Conservation (phyloP, 2,797 vertebrate genomes). For the Australoheros facetus region DNA sequence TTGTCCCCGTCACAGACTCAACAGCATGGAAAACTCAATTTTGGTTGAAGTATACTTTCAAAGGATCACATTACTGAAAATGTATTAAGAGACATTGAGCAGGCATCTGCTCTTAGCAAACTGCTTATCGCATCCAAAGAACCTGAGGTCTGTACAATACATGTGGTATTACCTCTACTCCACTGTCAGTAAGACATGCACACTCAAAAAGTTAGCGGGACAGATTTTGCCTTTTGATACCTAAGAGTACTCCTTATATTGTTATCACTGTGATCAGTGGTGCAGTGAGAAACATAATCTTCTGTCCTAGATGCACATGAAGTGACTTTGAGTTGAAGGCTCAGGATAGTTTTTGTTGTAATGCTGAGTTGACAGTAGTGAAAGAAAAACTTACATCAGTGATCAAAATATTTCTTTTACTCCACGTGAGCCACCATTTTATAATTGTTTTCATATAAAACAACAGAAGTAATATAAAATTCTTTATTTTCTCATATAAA, state of each 20-base stretch:
- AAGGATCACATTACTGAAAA: slow-evolving; percentile 36
- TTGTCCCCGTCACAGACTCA: slow-evolving; percentile 52
- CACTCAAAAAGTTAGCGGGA: background rate
- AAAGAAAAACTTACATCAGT: no score
- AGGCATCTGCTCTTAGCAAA: slow-evolving; percentile 1
- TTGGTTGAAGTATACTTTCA: slow-evolving; percentile 47
- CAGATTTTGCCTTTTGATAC: background rate
- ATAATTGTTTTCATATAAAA: no score
- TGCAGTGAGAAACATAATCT: slow-evolving; percentile 24
- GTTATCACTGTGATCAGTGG: slow-evolving; percentile 9
- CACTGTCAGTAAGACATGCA: background rate
- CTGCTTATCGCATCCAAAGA: slow-evolving; percentile 18
- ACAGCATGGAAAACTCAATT: slow-evolving; percentile 56
- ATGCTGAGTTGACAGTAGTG: no score
- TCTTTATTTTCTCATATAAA: no score
- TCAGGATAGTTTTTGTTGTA: no score
- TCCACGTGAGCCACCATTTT: no score
- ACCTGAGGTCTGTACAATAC: background rate
- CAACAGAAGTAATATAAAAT: no score
- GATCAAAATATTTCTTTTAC: no score
- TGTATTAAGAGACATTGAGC: slow-evolving; percentile 21
- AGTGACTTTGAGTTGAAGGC: background rate
- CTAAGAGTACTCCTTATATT: slow-evolving; percentile 5
- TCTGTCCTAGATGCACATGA: slow-evolving; percentile 1
- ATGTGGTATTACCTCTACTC: background rate